Base-by-base conservation (phyloP, 2,888 invertebrate genomes). In the Drosophila mulleri region DNA sequence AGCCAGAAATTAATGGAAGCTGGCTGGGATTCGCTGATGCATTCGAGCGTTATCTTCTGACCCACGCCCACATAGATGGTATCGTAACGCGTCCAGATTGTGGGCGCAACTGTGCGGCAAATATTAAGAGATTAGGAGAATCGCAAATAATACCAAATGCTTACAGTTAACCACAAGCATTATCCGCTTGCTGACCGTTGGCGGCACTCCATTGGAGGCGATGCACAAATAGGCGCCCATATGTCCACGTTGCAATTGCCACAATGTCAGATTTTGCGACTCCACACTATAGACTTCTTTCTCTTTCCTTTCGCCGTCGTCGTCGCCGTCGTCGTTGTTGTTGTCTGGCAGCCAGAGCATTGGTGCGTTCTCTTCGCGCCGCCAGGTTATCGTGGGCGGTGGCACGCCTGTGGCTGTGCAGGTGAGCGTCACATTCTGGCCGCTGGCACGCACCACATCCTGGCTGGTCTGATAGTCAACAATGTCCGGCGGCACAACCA, bases 321-420 rank as follows among this genome's bases (percentile, higher is more conserved):
- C 50, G 6, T 80, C 44, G 6, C 79, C 44, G 8, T 45, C 81
- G 37, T 79, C 82, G 44, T 65, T 73, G 14, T 70, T 78, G 5
- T 83, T 75, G 0, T 32, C 41, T 3, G 54, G 20, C 8, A 76
- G 37, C 54, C 65, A 61, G 2, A 64, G 76, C 37, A 50, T 14
- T 18, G 95, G 93, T 52, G 95, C 94, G 23, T 96, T 96, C 67
- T 96, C 96, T 92, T 98, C 98, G 44, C 97, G 94, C 75, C 96
- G 94, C 98, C 98, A 98, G 64, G 96, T 96, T 77, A 98, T 97
- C 16, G 94, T 95, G 0, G 98, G 98, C 59, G 95, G 94, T 0
- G 98, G 98, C 20, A 96, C 96, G 7, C 98, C 97, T 61, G 96
- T 96, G 0, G 98, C 98, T 16, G 96, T 97, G 91, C 98, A 98